Conservation (phyloP, 2,113 vertebrate species). For the Excalfactoria chinensis region DNA sequence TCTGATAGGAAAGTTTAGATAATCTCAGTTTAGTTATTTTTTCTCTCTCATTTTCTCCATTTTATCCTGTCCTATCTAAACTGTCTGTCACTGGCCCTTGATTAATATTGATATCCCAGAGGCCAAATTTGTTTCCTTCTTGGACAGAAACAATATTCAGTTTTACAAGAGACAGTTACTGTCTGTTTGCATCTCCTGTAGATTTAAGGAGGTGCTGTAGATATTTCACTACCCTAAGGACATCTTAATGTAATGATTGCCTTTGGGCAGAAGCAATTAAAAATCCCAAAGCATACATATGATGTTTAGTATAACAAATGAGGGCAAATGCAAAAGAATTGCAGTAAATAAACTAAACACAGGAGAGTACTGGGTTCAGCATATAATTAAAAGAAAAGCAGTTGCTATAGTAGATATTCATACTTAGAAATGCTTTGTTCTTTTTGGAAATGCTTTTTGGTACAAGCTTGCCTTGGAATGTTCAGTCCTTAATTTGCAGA, state of each 20-base stretch:
- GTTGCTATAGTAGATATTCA: not conserved
- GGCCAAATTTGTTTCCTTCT: not conserved
- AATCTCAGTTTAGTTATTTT: not conserved
- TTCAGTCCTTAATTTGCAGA: not conserved
- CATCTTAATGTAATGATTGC: slow-evolving; percentile 23
- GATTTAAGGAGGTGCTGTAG: not conserved
- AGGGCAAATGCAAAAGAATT: slow-evolving; percentile 12
- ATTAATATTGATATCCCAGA: not conserved
- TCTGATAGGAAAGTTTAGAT: not conserved
- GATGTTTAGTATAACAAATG: slow-evolving; percentile 46
- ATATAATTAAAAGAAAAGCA: not conserved
- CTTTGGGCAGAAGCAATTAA: slow-evolving; percentile 43
- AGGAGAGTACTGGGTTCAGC: not conserved
- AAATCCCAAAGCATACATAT: slow-evolving; percentile 12
- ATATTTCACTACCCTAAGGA: slow-evolving; percentile 46
- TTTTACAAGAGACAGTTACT: not conserved
- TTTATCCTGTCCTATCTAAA: not conserved
- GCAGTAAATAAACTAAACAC: slow-evolving; percentile 9
- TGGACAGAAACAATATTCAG: slow-evolving; percentile 11
- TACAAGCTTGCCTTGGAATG: not conserved
- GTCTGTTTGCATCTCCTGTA: slow-evolving; percentile 18
- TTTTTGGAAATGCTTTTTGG: not conserved
- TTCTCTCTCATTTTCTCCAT: not conserved
- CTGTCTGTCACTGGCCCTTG: not conserved
- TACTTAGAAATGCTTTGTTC: not conserved